Conservation (phyloP, 1,140 invertebrate species). For the Chlorops oryzae region DNA sequence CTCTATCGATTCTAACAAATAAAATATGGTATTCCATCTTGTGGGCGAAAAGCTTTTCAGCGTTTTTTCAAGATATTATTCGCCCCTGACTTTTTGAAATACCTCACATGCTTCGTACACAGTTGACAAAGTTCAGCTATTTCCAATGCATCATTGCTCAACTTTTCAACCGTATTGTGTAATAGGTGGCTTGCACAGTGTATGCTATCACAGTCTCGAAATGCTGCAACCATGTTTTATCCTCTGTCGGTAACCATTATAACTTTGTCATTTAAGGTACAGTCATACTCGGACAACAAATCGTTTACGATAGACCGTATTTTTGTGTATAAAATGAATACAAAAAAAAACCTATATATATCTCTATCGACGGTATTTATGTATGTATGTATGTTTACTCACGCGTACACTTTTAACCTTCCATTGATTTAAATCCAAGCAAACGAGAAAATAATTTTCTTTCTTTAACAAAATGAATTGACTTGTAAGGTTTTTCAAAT, state of each 20-base stretch:
- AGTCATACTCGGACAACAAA: not conserved
- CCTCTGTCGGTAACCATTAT: not conserved
- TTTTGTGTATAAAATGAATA: not conserved
- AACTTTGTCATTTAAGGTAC: not conserved
- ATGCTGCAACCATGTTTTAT: conserved; percentile 1
- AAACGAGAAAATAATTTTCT: too few species aligned
- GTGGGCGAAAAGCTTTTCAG: conserved; percentile 5
- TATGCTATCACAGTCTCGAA: not conserved
- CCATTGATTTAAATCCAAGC: too few species aligned
- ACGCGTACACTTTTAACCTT: too few species aligned
- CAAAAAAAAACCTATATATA: not conserved
- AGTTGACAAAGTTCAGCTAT: not conserved
- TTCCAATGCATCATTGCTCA: not conserved
- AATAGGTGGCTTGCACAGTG: too few species aligned
- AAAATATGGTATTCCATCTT: conserved; percentile 8
- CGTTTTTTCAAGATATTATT: not conserved
- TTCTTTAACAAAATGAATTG: too few species aligned
- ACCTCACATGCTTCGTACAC: conserved; percentile 1
- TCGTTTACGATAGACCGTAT: not conserved
- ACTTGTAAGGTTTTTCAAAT: too few species aligned
- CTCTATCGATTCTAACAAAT: conserved; percentile 2
- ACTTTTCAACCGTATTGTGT: conserved; percentile 4
- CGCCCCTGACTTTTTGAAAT: too few species aligned
- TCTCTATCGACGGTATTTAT: not conserved
- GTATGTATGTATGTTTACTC: not conserved